Conservation (phyloP, 2,797 vertebrate genomes). For the Anableps anableps region DNA sequence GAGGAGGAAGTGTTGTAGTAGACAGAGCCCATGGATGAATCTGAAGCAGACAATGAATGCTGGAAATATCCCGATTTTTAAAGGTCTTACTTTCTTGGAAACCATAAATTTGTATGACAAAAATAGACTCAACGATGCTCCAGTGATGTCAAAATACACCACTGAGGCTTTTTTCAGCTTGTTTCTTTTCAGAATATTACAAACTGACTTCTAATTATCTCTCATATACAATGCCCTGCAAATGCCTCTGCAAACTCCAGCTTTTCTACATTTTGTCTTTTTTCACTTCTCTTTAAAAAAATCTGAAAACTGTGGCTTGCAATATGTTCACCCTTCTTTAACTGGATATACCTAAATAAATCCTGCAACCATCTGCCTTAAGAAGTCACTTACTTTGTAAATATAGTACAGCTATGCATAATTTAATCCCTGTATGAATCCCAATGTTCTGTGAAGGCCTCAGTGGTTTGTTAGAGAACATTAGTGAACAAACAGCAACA, state of each 20-base stretch:
- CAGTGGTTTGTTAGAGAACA: not conserved
- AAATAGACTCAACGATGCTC: not conserved
- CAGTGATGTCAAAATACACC: not conserved
- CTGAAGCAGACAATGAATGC: slow-evolving; percentile 9
- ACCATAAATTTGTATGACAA: not conserved
- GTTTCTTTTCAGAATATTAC: not conserved
- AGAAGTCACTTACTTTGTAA: not conserved
- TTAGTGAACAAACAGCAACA: not conserved
- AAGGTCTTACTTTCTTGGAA: not conserved
- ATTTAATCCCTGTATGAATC: not conserved
- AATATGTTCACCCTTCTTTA: not conserved
- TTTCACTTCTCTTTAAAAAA: not conserved
- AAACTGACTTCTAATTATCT: slow-evolving; percentile 1
- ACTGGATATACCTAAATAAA: not conserved
- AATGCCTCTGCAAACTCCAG: not conserved
- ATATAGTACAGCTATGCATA: not conserved
- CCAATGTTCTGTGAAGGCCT: not conserved
- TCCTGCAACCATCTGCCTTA: not conserved
- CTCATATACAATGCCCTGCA: too few relatives aligned
- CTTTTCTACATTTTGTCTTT: not conserved
- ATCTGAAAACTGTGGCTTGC: not conserved
- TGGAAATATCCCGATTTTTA: slow-evolving; percentile 14
- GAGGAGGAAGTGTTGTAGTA: slow-evolving; percentile 27
- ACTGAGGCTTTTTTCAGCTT: not conserved
- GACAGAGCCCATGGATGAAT: slow-evolving; percentile 34